Percentiles rank a stretch among this genome's conserved stretches.
phyloP scores from a whole-genome alignment of 2,113 vertebrate species.

The Anarhynchus alexandrinus region DNA sequence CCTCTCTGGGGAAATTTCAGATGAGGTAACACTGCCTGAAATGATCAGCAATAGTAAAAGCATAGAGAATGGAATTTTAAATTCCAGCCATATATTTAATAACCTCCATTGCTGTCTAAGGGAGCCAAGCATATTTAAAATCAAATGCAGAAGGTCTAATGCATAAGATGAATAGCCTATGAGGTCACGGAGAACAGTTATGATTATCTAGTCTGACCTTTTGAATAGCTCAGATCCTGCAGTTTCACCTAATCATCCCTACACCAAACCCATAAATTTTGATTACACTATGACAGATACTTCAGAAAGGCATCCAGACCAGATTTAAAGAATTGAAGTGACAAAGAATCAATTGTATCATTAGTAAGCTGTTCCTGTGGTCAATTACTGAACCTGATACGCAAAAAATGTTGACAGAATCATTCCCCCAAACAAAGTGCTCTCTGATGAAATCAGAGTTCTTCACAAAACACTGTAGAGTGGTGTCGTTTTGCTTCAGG shows the following conservation, averaged over 20 bases:
- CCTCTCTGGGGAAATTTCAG: not conserved
- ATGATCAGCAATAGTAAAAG: not conserved
- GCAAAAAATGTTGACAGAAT: not conserved
- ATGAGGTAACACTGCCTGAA: not conserved
- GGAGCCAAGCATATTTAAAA: slow-evolving; percentile 17
- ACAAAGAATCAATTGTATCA: not conserved
- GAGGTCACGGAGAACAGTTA: not conserved
- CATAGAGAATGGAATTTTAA: slow-evolving; percentile 16
- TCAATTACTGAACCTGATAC: not conserved
- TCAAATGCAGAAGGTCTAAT: not conserved
- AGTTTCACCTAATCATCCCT: slow-evolving; percentile 15
- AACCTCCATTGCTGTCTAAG: not conserved
- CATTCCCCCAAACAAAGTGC: not conserved
- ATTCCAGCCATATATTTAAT: not conserved
- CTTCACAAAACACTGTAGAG: not conserved
- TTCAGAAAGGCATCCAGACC: not conserved
- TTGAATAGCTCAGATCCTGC: slow-evolving; percentile 1
- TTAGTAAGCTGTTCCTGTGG: not conserved
- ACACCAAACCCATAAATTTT: not conserved
- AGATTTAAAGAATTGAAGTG: slow-evolving; percentile 2
- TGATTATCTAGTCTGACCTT: slow-evolving; percentile 40
- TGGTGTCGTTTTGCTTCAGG: not conserved
- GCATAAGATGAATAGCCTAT: slow-evolving; percentile 7
- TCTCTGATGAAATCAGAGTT: not conserved
- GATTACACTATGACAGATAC: not conserved